phyloP scores from a whole-genome alignment of 2,113 vertebrate genomes.

The Labrus mixtus region DNA sequence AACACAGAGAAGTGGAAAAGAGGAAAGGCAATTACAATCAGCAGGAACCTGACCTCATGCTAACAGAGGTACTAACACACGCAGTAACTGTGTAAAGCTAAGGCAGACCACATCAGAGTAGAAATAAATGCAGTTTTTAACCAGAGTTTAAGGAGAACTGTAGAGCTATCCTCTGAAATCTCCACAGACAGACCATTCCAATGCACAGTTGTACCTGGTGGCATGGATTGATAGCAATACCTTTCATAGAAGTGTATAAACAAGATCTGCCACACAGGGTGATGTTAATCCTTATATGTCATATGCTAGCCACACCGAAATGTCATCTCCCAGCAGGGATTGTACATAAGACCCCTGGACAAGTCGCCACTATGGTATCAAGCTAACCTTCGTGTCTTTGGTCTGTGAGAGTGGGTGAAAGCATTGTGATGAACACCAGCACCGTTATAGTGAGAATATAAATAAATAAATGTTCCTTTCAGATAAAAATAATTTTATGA shows the following conservation, averaged over 20 bases:
- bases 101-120: slow-evolving; percentile 30
- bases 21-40: slow-evolving; percentile 67
- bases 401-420: background rate
- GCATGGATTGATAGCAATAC: slow-evolving; percentile 26
- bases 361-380: background rate
- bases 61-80: slow-evolving; percentile 53
- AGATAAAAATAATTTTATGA: background rate
- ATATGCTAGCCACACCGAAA: background rate
- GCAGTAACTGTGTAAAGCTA: slow-evolving; percentile 33
- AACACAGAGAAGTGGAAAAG: slow-evolving; percentile 50
- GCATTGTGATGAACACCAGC: background rate
- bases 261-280: slow-evolving; percentile 3
- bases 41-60: slow-evolving; percentile 51
- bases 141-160: slow-evolving; percentile 7
- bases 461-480: background rate
- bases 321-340: slow-evolving; percentile 15
- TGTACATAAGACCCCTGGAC: slow-evolving; percentile 19
- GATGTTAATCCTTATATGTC: slow-evolving; percentile 7
- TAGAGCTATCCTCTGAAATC: background rate
- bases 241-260: background rate
- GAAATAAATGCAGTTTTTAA: slow-evolving; percentile 54
- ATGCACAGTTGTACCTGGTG: background rate
- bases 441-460: background rate
- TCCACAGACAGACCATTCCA: slow-evolving; percentile 11
- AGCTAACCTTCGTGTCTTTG: background rate